Percentiles rank a stretch among this genome's conserved stretches.
Evolutionary conservation across 1,140 invertebrate species (phyloP).

Genomic region (Penaeus japonicus): DNA sequence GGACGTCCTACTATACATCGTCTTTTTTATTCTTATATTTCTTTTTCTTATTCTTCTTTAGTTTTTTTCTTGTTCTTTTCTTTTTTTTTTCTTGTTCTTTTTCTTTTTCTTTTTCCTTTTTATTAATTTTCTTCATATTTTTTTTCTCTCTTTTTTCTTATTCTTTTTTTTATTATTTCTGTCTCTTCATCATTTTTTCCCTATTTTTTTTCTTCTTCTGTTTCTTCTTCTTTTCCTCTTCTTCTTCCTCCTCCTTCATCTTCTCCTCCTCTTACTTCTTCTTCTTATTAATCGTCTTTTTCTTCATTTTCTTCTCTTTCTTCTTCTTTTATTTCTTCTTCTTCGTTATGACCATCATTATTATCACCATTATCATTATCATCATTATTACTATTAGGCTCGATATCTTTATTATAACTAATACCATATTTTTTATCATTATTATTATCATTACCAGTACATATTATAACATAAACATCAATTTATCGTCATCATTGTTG

Average conservation of each 20-base stretch:
- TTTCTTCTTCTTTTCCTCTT: too few species aligned
- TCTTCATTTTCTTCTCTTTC: not conserved
- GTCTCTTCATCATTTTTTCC: too few species aligned
- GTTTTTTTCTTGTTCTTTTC: too few species aligned
- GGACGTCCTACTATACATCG: not conserved
- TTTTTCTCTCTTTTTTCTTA: not conserved
- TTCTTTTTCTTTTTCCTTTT: not conserved
- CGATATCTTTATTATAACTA: too few species aligned
- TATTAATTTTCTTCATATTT: not conserved
- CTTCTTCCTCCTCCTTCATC: not conserved
- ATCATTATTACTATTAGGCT: not conserved
- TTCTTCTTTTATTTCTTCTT: too few species aligned
- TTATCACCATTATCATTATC: not conserved
- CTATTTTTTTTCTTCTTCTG: too few species aligned
- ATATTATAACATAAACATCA: too few species aligned
- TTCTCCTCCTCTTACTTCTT: not conserved
- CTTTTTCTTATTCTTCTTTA: not conserved
- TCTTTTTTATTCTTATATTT: not conserved
- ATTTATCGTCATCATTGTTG: too few species aligned
- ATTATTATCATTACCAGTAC: too few species aligned
- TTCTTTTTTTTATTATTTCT: not conserved
- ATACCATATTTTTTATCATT: too few species aligned
- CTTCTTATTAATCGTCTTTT: not conserved
- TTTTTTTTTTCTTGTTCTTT: too few species aligned
- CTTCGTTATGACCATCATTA: not conserved